Evolutionary conservation across 2,113 vertebrate species (phyloP), one percentile per base, ranked within the genome.

Genomic region (Lagopus muta): DNA sequence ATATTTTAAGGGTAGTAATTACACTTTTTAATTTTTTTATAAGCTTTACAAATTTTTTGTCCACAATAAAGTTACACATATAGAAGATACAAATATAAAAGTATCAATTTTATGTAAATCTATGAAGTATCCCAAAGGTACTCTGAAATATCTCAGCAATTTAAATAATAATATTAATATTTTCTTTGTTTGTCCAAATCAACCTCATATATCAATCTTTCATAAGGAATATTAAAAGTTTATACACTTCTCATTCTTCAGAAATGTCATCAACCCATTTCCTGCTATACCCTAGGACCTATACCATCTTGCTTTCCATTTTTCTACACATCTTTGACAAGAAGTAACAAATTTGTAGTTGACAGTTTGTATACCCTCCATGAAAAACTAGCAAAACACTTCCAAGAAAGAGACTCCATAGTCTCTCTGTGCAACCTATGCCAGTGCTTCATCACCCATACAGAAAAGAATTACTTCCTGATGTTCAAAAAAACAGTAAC

Each of bases 241-340:
- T 52, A 36, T 75, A n/a, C 8, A 27, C 2, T 4, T 66, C n/a
- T 77, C 5, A 34, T 5, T 77, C 6, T 7, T 87, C 25, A 61
- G 27, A 54, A 27, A 64, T 22, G 62, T n/a, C 36, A 55, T 50
- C 12, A 36, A 58, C 36, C 0, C 9, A 58, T 88, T 85, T 64
- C 6, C 22, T 62, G 0, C 0, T 66, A 25, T 50, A 17, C 1
- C 38, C 1, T 62, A 43, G 13, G 32, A 38, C 38, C 10, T 38
- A 38, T 38, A 38, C 38, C 38, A 38, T 38, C 38, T 38, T 38
- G 38, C 38, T 38, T 38, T 38, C 38, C 38, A 38, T 38, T 38
- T 38, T 38, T 38, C 38, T 38, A 38, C 38, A 38, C 38, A 10
- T 38, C 38, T 38, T 38, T 38, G 38, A 38, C 38, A 38, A 38